phyloP scores from a whole-genome alignment of 2,113 vertebrate genomes.

The Macroglossus sobrinus region DNA sequence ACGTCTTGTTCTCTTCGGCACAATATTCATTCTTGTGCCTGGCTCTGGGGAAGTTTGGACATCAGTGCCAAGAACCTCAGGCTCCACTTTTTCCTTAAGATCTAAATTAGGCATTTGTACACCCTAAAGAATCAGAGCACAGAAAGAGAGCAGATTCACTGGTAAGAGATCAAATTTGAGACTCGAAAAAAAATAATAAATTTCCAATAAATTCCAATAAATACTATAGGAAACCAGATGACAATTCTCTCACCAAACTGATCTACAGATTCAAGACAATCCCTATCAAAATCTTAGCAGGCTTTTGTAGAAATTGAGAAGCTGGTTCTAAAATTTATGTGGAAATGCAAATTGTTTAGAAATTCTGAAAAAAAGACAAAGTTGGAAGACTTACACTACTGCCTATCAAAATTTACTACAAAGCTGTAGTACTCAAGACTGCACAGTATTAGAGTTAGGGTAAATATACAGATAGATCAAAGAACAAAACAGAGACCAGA shows the following conservation, averaged over 20 bases:
- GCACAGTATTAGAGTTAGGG: background rate
- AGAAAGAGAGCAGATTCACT: conserved; percentile 65
- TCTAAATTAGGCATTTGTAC: conserved; percentile 85
- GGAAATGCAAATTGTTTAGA: conserved; percentile 32
- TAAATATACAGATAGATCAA: background rate
- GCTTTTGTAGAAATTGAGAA: conserved; percentile 29
- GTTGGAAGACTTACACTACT: background rate
- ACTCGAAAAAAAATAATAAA: conserved; percentile 48
- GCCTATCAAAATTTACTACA: background rate
- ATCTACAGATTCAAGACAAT: background rate
- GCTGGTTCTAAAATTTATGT: background rate
- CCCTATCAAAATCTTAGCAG: conserved; percentile 15
- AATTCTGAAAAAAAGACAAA: background rate
- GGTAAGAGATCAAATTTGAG: conserved; percentile 14
- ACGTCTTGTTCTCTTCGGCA: conserved; percentile 85
- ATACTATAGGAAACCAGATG: conserved; percentile 32
- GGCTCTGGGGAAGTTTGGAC: conserved; percentile 81
- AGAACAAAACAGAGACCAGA: background rate
- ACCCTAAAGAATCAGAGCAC: conserved; percentile 80
- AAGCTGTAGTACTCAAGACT: background rate
- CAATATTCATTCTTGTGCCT: conserved; percentile 80
- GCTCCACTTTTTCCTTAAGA: conserved; percentile 84
- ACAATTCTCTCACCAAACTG: background rate
- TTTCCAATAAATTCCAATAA: conserved; percentile 15
- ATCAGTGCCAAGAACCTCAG: conserved; percentile 81